Base-by-base conservation (phyloP, 1,140 invertebrate genomes). In the Adoxophyes honmai region DNA sequence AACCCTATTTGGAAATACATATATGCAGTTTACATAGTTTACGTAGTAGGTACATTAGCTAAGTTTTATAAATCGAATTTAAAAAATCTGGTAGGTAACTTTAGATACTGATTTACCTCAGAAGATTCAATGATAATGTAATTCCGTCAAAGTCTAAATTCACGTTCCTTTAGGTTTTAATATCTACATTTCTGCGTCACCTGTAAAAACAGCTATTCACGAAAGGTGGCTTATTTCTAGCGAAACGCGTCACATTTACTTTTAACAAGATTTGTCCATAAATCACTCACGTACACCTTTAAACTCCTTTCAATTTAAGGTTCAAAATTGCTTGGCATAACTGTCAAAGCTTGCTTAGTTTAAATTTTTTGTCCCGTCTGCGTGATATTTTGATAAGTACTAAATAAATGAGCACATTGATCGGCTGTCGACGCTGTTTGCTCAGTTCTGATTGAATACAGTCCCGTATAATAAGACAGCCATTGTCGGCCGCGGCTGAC, bases 351-450 rank as follows among this genome's bases (percentile, higher is more conserved):
- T 51, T 8, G 53, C 36, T 56, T 6, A 34, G 8, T 34, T 14
- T 51, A 15, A 13, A 57, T 76, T 73, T 73, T 74, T 73, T 64
- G 55, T 56, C 48, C 34, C 48, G 44, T 34, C 53, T 57, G 57
- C 56, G 16, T 52, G 60, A 73, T 81, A 78, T 84, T 85, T 77
- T 82, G 63, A 75, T 79, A 79, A 75, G 78, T 73, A 80, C 75
- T 72, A 81, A 81, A 76, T 81, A 82, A 81, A 82, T 82, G 79
- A 82, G 68, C 51, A 72, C 69, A 80, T 82, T 85, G 79, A 85
- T 76, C 60, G 51, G 52, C 65, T 77, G 79, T 78, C 79, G 80
- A 57, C 34, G 11, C 51, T 81, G 80, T 82, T 82, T 78, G 68
- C 64, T 60, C 68, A 75, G 70, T 63, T 51, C 52, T 61, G 52